These are phyloP conservation scores for Microdon myrmicae DNA, from an alignment of 2,888 invertebrate species.

Conservation along the genomic window DNA sequence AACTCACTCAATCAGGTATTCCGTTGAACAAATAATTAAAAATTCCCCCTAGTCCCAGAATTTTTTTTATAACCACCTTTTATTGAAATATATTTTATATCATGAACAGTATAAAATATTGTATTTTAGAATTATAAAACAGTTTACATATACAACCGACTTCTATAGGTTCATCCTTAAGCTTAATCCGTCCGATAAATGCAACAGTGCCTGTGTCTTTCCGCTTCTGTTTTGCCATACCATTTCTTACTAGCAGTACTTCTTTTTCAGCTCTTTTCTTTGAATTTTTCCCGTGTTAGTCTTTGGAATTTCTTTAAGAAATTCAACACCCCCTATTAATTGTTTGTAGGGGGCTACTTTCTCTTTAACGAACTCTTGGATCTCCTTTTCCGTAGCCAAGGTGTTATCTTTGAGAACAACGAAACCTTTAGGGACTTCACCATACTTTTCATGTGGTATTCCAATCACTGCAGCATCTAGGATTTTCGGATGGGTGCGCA, in stretches of 20 bases:
- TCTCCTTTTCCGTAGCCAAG: slow-evolving; percentile 69
- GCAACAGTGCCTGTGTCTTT: slow-evolving; percentile 12
- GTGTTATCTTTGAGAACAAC: slow-evolving; percentile 70
- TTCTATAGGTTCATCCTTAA: slow-evolving; percentile 4
- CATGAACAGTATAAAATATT: too few species aligned
- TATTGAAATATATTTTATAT: too few species aligned
- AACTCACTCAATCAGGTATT: too few species aligned
- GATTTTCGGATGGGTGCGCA: slow-evolving; percentile 71
- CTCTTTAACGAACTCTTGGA: slow-evolving; percentile 72
- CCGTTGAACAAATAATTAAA: too few species aligned
- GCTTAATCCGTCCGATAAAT: too few species aligned
- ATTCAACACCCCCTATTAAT: slow-evolving; percentile 74
- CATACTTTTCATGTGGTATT: slow-evolving; percentile 73
- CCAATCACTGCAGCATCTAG: slow-evolving; percentile 87
- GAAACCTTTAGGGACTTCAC: slow-evolving; percentile 82
- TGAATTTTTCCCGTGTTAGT: slow-evolving; percentile 82
- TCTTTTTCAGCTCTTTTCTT: slow-evolving; percentile 70
- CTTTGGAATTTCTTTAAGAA: slow-evolving; percentile 79
- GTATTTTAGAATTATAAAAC: slow-evolving; percentile 8
- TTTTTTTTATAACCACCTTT: too few species aligned
- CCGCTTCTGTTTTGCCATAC: slow-evolving; percentile 1
- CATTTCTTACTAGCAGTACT: slow-evolving; percentile 57
- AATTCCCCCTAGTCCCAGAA: too few species aligned
- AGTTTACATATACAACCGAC: neutral
- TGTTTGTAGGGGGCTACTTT: slow-evolving; percentile 82